phyloP scores from a whole-genome alignment of 2,797 vertebrate species.

The Poeciliopsis presidionis region DNA sequence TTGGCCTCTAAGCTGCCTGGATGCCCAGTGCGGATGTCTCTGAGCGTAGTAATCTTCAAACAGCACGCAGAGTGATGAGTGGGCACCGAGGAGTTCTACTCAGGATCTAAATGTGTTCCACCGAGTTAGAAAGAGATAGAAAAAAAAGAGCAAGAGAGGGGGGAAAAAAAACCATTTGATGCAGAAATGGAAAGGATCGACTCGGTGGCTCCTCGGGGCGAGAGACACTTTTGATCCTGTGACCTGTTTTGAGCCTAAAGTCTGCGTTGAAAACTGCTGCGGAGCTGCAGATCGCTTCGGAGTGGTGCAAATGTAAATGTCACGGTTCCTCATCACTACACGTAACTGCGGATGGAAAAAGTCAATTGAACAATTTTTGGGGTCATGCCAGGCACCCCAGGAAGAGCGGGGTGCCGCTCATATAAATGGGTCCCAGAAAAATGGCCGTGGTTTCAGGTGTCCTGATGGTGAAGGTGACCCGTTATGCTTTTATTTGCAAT shows the following conservation, averaged over 20 bases:
- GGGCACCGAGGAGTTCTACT: conserved; percentile 78
- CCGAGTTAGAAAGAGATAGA: conserved; percentile 64
- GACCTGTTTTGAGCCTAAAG: conserved; percentile 64
- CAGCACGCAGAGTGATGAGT: conserved; percentile 80
- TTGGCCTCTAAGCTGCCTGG: conserved; percentile 82
- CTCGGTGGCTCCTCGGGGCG: conserved; percentile 56
- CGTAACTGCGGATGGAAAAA: conserved; percentile 61
- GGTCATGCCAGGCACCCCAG: conserved; percentile 46
- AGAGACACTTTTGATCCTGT: conserved; percentile 69
- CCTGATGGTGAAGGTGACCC: neutral
- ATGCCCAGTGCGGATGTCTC: conserved; percentile 81
- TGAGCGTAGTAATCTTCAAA: conserved; percentile 84
- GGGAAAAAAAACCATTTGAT: conserved; percentile 53
- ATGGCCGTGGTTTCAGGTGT: conserved; percentile 8
- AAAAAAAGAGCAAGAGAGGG: neutral
- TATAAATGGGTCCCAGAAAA: conserved; percentile 51
- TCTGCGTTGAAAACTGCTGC: conserved; percentile 48
- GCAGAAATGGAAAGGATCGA: conserved; percentile 64
- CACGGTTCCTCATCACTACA: conserved; percentile 70
- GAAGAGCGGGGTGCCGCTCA: conserved; percentile 25
- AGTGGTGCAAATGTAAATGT: conserved; percentile 66
- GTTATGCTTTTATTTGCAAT: no score
- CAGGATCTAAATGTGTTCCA: conserved; percentile 79
- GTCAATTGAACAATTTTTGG: conserved; percentile 70
- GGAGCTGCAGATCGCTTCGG: conserved; percentile 48